Percentiles rank a stretch among this genome's conserved stretches.
Conservation (phyloP, 1,140 invertebrate species). For the Ericerus pela region DNA sequence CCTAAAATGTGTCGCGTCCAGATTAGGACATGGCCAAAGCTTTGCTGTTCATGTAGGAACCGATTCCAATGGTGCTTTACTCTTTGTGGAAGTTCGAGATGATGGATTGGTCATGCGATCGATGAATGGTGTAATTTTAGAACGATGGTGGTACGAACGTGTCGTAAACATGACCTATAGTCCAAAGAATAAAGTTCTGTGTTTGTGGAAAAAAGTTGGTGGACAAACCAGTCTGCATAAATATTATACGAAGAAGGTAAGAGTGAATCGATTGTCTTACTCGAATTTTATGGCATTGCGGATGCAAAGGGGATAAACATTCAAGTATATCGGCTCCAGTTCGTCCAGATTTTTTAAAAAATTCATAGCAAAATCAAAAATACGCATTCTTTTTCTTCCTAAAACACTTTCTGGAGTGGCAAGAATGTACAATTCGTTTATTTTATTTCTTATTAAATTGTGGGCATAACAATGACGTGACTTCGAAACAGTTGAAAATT, state of each 20-base stretch:
- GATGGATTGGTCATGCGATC: slow-evolving; percentile 90
- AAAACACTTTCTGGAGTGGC: no score
- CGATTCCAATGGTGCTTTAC: slow-evolving; percentile 76
- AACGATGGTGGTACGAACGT: slow-evolving; percentile 98
- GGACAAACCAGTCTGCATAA: slow-evolving; percentile 90
- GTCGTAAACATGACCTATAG: slow-evolving; percentile 99
- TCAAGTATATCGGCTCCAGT: no score
- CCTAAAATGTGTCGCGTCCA: slow-evolving; percentile 76
- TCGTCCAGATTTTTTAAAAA: no score
- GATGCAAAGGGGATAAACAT: no score
- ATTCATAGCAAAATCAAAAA: no score
- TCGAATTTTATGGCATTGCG: no score
- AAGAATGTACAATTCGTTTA: no score
- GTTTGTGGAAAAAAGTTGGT: slow-evolving; percentile 82
- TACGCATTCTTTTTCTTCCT: no score
- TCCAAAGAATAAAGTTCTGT: slow-evolving; percentile 92
- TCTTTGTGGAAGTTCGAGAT: slow-evolving; percentile 96
- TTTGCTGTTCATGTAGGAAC: slow-evolving; percentile 93
- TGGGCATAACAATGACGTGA: no score
- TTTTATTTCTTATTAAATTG: no score
- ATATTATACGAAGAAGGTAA: slow-evolving; percentile 97
- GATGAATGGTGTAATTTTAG: slow-evolving; percentile 85
- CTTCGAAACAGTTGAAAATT: no score
- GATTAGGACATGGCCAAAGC: slow-evolving; percentile 88
- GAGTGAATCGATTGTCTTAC: no score